Evolutionary conservation across 2,113 vertebrate genomes (phyloP), one percentile per base, ranked within the genome.

Genomic region (Illadopsis cleaveri): DNA sequence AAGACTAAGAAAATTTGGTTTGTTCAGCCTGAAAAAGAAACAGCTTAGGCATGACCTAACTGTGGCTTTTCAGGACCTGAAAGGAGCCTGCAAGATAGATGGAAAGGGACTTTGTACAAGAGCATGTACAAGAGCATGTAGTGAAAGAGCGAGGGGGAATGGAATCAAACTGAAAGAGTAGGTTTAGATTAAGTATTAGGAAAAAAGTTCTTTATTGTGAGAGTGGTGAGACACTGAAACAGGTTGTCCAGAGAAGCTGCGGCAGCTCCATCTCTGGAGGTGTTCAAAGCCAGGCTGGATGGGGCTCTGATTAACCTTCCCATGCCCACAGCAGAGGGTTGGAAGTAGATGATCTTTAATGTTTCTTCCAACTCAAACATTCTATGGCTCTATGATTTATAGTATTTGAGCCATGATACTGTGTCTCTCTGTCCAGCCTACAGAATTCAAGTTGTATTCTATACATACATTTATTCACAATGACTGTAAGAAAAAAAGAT

Each of bases 71-170:
- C n/a, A 73, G n/a, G 15, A 38, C 12, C 18, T 64, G 38, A 54
- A 73, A 27, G 23, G 22, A 38, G 11, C 28, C 40, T 54, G 31
- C 11, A 73, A 28, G 14, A 54, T 19, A 33, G 18, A 38, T 2
- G 2, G 4, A 45, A 23, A 45, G 15, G 12, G 10, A 45, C 10
- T 38, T 38, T 45, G 38, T 45, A 23, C 10, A 78, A n/a, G 23
- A 45, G 12, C 0, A 0, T 45, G 38, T 45, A 23, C 10, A 78
- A n/a, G 23, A 45, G 12, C 0, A 0, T 70, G 4, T 24, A 47
- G 28, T 53, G 12, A n/a, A 33, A 78, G 24, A 45, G 4, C 8
- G 40, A 79, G 8, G 3, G 4, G 8, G 16, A 27, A 31, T 37
- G 19, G 12, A 61, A n/a, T 54, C 15, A 70, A 15, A 62, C 20